phyloP scores from a whole-genome alignment of 2,888 invertebrate species.

The Ormyrus thymus region DNA sequence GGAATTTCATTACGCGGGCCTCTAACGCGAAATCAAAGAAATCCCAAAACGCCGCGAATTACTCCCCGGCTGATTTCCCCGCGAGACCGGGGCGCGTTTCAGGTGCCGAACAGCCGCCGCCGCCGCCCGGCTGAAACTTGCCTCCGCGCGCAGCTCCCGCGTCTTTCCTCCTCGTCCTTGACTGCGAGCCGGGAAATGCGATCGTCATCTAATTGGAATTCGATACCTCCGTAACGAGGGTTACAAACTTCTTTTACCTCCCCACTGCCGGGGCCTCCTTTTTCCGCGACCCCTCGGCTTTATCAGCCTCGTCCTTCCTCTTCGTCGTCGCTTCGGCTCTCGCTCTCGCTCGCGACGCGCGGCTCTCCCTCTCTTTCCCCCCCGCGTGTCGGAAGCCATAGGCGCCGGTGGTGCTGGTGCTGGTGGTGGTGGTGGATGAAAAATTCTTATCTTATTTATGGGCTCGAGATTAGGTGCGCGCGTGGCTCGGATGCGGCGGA shows the following conservation, averaged over 20 bases:
- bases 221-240: conserved; percentile 72
- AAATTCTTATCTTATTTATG: conserved; percentile 74
- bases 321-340: conserved; percentile 2
- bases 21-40: conserved; percentile 55
- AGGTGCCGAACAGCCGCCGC: too few relatives aligned
- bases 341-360: conserved; percentile 23
- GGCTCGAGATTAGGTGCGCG: conserved; percentile 64
- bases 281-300: not conserved
- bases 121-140: too few relatives aligned
- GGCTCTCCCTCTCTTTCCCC: conserved; percentile 46
- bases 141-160: conserved; percentile 14
- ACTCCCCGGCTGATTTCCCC: conserved; percentile 69
- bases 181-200: conserved; percentile 65
- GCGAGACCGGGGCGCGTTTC: conserved; percentile 62
- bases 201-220: conserved; percentile 74
- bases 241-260: conserved; percentile 68
- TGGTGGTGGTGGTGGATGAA: conserved; percentile 66
- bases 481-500: conserved; percentile 50
- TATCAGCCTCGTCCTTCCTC: conserved; percentile 22
- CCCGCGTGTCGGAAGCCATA: conserved; percentile 24
- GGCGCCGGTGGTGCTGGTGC: not conserved
- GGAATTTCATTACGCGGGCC: conserved; percentile 6
- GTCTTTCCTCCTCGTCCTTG: conserved; percentile 45
- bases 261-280: conserved; percentile 34
- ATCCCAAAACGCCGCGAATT: conserved; percentile 69